Base-by-base conservation (phyloP, 2,888 invertebrate species). In the Eupithecia pulchellata region DNA sequence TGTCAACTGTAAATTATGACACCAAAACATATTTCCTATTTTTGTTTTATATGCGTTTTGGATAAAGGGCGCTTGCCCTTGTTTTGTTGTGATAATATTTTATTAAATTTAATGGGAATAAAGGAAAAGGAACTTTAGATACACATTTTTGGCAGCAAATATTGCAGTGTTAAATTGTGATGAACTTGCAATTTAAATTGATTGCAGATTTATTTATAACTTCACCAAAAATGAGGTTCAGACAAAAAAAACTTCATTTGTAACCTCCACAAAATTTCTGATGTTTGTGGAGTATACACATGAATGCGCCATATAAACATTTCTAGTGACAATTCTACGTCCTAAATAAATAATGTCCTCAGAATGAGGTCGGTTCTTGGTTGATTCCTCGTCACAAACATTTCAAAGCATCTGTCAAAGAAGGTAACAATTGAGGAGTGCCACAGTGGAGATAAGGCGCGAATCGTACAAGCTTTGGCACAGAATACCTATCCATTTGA, bases 1-100 rank as follows among this genome's bases (percentile, higher is more conserved):
- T 93, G 93, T 94, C 94, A 93, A 92, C 92, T 90, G 89, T 84
- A 93, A 94, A 93, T 93, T 94, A 94, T 94, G 92, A 93, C 91
- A 87, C 92, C 91, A 89, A 90, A 92, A 92, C 91, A 92, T 88
- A 91, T 93, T 93, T 93, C 93, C 93, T 91, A 90, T 91, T 90
- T 78, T 87, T 87, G 85, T 89, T 88, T 88, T 83, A 83, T 84
- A 83, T 80, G 81, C 83, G 86, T 86, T 88, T 86, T 81, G 81
- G 80, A 79, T 79, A 78, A 78, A 52, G 72, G 57, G 32, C n/a
- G 36, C 6, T 9, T 39, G 27, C n/a, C 42, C 55, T 66, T 60
- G 75, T 66, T 75, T 58, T 66, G 34, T 72, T 57, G 29, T 47
- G 42, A 9, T n/a, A 27, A 27, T 29, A 29, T 57, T 29, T 57